Conservation (phyloP, 2,888 invertebrate species). For the Amphimallon solstitiale region DNA sequence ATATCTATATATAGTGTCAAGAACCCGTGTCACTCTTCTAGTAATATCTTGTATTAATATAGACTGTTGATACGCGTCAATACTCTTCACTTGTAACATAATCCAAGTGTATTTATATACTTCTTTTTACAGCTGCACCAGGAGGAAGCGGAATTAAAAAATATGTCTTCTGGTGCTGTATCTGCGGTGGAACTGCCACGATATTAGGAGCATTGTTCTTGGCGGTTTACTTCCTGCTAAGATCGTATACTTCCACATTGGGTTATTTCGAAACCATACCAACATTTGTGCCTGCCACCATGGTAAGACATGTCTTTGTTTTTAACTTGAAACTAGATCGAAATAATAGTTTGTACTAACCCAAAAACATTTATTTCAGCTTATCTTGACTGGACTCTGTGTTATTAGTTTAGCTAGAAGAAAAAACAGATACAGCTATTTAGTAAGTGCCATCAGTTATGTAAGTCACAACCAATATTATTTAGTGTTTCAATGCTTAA, state of each 20-base stretch:
- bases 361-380: slow-evolving; percentile 64
- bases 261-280: slow-evolving; percentile 91
- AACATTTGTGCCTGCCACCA: slow-evolving; percentile 91
- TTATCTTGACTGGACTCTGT: slow-evolving; percentile 86
- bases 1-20: too few species aligned
- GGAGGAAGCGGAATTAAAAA: slow-evolving; percentile 71
- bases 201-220: slow-evolving; percentile 81
- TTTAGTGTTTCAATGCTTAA: background rate
- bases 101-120: too few species aligned
- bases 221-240: slow-evolving; percentile 81
- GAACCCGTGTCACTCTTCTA: too few species aligned
- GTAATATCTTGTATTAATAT: too few species aligned
- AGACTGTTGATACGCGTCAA: background rate
- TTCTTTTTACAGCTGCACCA: slow-evolving; percentile 59
- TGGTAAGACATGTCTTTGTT: slow-evolving; percentile 72
- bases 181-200: slow-evolving; percentile 81
- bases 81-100: background rate
- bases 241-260: slow-evolving; percentile 81
- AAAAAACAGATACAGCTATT: slow-evolving; percentile 85
- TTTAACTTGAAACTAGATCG: background rate
- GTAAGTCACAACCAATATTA: slow-evolving; percentile 13
- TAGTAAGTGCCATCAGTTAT: slow-evolving; percentile 71
- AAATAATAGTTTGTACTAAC: background rate
- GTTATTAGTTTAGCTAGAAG: slow-evolving; percentile 86
- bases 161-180: slow-evolving; percentile 85